phyloP scores from a whole-genome alignment of 2,888 invertebrate genomes.

The Caenorhabditis sinica region DNA sequence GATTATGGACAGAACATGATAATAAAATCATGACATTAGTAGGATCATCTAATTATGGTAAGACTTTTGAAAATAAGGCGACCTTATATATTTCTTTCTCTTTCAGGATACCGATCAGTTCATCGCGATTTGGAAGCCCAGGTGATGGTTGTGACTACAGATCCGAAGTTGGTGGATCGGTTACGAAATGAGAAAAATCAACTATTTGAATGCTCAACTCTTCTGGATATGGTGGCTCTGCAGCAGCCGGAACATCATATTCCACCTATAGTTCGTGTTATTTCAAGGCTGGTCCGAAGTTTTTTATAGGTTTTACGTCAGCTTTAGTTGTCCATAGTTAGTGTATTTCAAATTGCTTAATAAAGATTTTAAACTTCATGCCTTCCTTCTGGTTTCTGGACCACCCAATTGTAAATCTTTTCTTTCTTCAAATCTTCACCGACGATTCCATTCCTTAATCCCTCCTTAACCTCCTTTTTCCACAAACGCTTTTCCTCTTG shows the following conservation, averaged over 20 bases:
- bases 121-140: constrained; percentile 95
- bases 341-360: background rate
- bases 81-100: background rate
- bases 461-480: constrained; percentile 59
- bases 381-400: background rate
- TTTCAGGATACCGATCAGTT: constrained; percentile 85
- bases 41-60: constrained; percentile 82
- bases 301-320: constrained; percentile 87
- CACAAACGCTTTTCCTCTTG: constrained; percentile 13
- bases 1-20: constrained; percentile 78
- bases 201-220: constrained; percentile 87
- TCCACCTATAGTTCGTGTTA: constrained; percentile 90
- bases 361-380: constrained; percentile 6
- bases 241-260: constrained; percentile 88
- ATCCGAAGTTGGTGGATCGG: constrained; percentile 86
- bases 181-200: constrained; percentile 87
- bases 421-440: background rate
- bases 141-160: constrained; percentile 91
- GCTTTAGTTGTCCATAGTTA: background rate
- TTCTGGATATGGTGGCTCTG: constrained; percentile 85
- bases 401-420: constrained; percentile 11
- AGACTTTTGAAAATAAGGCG: background rate
- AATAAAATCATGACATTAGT: constrained; percentile 75
- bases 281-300: constrained; percentile 89
- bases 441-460: constrained; percentile 33